Percentiles rank a stretch among this genome's conserved stretches.
Conservation (phyloP, 2,888 invertebrate species). For the Cheilosia variabilis region DNA sequence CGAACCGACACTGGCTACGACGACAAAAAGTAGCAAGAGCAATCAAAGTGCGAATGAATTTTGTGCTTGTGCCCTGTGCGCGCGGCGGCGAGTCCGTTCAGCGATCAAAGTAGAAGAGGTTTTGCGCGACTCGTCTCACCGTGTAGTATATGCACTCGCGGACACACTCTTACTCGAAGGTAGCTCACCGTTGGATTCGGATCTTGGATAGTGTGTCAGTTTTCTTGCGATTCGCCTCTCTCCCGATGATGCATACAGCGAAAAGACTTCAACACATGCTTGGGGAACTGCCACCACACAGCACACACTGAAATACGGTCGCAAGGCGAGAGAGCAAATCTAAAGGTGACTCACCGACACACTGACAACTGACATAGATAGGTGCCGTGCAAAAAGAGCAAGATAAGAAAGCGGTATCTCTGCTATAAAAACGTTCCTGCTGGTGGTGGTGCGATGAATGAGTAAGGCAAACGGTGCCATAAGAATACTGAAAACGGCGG, state of each 20-base stretch:
- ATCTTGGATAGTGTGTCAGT: slow-evolving; percentile 7
- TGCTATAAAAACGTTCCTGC: slow-evolving; percentile 38
- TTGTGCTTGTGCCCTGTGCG: slow-evolving; percentile 14
- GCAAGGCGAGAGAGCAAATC: slow-evolving; percentile 13
- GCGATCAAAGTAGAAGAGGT: slow-evolving; percentile 62
- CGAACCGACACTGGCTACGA: slow-evolving; percentile 9
- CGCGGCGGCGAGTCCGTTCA: slow-evolving; percentile 48
- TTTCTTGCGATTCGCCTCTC: slow-evolving; percentile 52
- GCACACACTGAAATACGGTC: too few relatives aligned
- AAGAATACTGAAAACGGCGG: slow-evolving; percentile 33
- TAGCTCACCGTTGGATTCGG: slow-evolving; percentile 29
- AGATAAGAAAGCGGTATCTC: neutral
- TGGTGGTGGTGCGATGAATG: slow-evolving; percentile 9
- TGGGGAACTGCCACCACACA: neutral
- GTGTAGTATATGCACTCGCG: slow-evolving; percentile 43
- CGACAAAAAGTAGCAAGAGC: slow-evolving; percentile 43
- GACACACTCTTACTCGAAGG: slow-evolving; percentile 22
- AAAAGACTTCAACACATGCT: slow-evolving; percentile 12
- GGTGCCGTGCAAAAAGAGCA: slow-evolving; percentile 32
- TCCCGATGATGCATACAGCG: neutral
- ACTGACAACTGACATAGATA: neutral
- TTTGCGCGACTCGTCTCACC: slow-evolving; percentile 45
- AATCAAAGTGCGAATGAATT: slow-evolving; percentile 51
- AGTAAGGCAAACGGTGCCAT: slow-evolving; percentile 39
- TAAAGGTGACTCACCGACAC: slow-evolving; percentile 50